These are phyloP conservation scores for Misgurnus anguillicaudatus DNA, from an alignment of 2,113 vertebrate genomes.

Conservation along the genomic window DNA sequence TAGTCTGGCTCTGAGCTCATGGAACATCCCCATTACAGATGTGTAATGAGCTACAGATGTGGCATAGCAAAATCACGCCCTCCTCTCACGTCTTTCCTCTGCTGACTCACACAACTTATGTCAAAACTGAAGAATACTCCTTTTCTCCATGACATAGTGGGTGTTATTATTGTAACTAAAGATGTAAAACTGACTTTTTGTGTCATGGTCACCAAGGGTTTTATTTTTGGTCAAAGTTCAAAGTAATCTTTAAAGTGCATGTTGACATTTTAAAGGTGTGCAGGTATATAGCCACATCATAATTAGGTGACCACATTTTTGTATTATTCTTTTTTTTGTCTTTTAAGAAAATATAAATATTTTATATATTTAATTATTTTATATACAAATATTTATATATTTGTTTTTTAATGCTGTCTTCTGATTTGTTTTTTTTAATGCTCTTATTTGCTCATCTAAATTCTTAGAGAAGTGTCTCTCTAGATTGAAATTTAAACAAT, in stretches of 20 bases:
- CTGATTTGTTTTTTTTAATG: no score
- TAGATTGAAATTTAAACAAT: no score
- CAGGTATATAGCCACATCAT: background rate
- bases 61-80: background rate
- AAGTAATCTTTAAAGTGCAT: background rate
- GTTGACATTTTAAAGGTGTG: background rate
- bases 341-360: no score
- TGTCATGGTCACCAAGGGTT: background rate
- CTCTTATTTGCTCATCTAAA: no score
- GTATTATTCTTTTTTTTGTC: no score
- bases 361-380: no score
- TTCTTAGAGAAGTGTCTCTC: no score
- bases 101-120: background rate
- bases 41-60: background rate
- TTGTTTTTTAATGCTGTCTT: no score
- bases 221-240: background rate
- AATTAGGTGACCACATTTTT: background rate
- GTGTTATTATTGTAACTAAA: background rate
- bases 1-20: slow-evolving; percentile 6
- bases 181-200: background rate
- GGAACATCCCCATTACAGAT: slow-evolving; percentile 1
- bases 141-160: background rate
- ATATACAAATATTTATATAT: no score
- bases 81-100: background rate
- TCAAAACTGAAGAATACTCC: background rate